Base-by-base conservation (phyloP, 1,140 invertebrate species). In the Drosophila chauvacae region DNA sequence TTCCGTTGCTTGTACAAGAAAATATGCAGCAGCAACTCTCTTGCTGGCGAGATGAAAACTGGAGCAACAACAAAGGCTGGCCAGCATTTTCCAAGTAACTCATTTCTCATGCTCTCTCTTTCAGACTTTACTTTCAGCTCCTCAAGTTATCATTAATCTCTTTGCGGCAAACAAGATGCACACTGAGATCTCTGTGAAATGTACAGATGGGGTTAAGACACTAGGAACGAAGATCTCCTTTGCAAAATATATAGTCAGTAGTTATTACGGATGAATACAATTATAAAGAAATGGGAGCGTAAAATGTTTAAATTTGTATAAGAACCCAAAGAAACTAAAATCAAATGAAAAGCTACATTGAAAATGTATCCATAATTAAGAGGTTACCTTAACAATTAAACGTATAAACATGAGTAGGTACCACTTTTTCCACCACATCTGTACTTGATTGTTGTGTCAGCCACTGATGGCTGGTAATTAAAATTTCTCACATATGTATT, bases 1-100 rank as follows among this genome's bases (percentile, higher is more conserved):
- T 90, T 90, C 85, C 85, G 85, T 75, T 90, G 85, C 81, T 78
- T 88, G 84, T 88, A 81, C 77, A 69, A 80, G 68, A 68, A 86
- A 73, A 65, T 81, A 77, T 82, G 75, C 82, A 81, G 75, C 82
- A 81, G 68, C 80, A 28, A 50, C 37, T 84, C 47, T 84, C 20
- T 64, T 41, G 42, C 69, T 26, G n/a, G 41, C 61, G 37, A 42
- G 47, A 53, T 60, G 56, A 72, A 73, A 73, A 73, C 68, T 73
- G 39, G 70, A 88, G 72, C 80, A 84, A 70, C 78, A 88, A 82
- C 84, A 82, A 77, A 81, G 80, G 62, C 61, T 58, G 39, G 61
- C 58, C 63, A 77, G 79, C 78, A 80, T 78, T 80, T 90, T 90
- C 85, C 85, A 71, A 77, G 81, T 88, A 88, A 88, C 81, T 90